Percentiles rank a stretch among this genome's conserved stretches.
phyloP scores from a whole-genome alignment of 2,797 vertebrate species.

The Amniataba percoides region DNA sequence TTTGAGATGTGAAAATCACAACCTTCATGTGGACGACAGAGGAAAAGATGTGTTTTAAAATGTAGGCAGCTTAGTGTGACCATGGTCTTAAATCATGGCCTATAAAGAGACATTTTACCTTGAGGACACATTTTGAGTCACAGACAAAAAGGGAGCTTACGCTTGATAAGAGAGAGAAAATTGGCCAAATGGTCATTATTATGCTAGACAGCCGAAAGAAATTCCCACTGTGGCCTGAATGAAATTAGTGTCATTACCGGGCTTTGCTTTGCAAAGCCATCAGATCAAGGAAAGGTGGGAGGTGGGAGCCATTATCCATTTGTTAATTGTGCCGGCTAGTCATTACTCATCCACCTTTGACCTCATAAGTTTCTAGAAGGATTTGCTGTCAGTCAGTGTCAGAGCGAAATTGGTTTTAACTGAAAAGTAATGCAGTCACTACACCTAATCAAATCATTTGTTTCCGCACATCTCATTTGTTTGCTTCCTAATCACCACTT shows the following conservation, averaged over 20 bases:
- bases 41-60: conserved; percentile 39
- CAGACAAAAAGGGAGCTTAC: conserved; percentile 47
- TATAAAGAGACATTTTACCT: conserved; percentile 58
- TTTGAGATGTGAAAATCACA: conserved; percentile 28
- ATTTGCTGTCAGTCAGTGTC: conserved; percentile 53
- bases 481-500: conserved; percentile 21
- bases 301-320: conserved; percentile 76
- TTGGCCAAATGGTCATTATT: conserved; percentile 80
- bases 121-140: conserved; percentile 53
- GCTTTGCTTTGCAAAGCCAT: conserved; percentile 78
- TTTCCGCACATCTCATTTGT: conserved; percentile 31
- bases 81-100: conserved; percentile 35
- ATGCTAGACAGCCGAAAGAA: conserved; percentile 76
- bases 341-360: conserved; percentile 81
- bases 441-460: conserved; percentile 45
- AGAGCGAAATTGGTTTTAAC: conserved; percentile 40
- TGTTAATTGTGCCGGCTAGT: conserved; percentile 73
- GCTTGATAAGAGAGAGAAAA: conserved; percentile 67
- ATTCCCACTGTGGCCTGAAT: conserved; percentile 73
- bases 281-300: conserved; percentile 72
- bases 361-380: conserved; percentile 67
- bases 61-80: conserved; percentile 27
- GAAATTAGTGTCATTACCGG: conserved; percentile 75
- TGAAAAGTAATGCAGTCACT: conserved; percentile 60
- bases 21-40: not conserved